Conservation (phyloP, 2,113 vertebrate genomes). For the Paedocypris sp. region DNA sequence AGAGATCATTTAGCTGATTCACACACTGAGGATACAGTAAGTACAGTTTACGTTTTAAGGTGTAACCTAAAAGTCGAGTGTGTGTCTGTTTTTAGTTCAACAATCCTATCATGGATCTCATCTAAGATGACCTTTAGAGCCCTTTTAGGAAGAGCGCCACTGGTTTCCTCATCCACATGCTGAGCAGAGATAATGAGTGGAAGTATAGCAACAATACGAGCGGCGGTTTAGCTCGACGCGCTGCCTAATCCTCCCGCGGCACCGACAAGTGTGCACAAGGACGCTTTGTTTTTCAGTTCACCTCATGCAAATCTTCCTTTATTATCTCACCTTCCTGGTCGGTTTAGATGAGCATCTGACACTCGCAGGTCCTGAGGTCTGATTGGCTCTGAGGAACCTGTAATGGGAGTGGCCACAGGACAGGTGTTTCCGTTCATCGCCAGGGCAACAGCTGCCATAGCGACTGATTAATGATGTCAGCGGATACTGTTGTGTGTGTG, state of each 20-base stretch:
- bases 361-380: not conserved
- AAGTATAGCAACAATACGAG: not conserved
- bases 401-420: conserved; percentile 2
- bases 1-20: too few relatives aligned
- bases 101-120: not conserved
- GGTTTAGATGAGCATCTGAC: not conserved
- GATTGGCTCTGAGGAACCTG: not conserved
- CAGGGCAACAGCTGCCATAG: conserved; percentile 19
- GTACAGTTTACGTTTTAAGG: too few relatives aligned
- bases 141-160: conserved; percentile 8
- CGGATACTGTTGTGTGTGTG: not conserved
- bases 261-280: not conserved
- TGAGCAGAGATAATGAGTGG: not conserved
- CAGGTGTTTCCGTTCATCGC: conserved; percentile 12
- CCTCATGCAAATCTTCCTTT: not conserved
- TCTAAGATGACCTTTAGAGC: conserved; percentile 15
- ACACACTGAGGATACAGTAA: too few relatives aligned
- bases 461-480: conserved; percentile 13
- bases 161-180: conserved; percentile 9
- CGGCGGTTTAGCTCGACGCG: not conserved
- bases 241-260: not conserved
- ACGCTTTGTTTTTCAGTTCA: not conserved
- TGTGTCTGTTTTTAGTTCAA: not conserved
- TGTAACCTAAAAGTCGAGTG: too few relatives aligned
- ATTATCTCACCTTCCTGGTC: not conserved